A percentile compares a stretch with the other conserved stretches of the same genome.
Conservation (phyloP, 23 tunicate genomes). For the Oikopleura albicans region DNA sequence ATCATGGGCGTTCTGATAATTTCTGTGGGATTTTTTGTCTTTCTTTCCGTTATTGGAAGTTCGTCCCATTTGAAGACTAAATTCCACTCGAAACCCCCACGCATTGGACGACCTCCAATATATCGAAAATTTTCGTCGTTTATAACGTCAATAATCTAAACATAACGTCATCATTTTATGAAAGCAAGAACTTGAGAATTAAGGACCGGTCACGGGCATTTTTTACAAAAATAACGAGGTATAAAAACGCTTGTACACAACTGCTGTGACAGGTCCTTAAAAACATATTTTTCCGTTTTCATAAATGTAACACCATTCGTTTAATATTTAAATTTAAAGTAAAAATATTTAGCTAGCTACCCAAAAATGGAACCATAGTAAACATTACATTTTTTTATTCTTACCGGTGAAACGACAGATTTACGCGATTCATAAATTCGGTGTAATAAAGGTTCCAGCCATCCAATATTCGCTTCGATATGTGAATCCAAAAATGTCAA, state of each 20-base stretch:
- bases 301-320: no score
- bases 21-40: conserved; percentile 21
- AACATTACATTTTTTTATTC: no score
- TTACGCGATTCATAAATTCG: conserved; percentile 37
- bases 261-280: no score
- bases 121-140: conserved; percentile 85
- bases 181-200: no score
- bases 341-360: no score
- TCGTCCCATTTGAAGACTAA: conserved; percentile 96
- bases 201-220: no score
- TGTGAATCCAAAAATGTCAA: conserved; percentile 91
- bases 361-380: no score
- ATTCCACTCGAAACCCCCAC: conserved; percentile 89
- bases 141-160: conserved; percentile 68
- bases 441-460: conserved; percentile 67
- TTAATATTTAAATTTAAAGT: no score
- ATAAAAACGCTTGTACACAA: no score
- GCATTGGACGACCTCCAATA: conserved; percentile 62
- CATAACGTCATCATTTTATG: no score
- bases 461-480: conserved; percentile 58
- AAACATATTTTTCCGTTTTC: no score
- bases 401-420: conserved; percentile 57
- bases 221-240: no score
- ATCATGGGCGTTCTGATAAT: conserved; percentile 52
- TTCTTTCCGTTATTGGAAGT: conserved; percentile 42